Conservation (phyloP, 1,140 invertebrate species). For the Drosophila sp. region DNA sequence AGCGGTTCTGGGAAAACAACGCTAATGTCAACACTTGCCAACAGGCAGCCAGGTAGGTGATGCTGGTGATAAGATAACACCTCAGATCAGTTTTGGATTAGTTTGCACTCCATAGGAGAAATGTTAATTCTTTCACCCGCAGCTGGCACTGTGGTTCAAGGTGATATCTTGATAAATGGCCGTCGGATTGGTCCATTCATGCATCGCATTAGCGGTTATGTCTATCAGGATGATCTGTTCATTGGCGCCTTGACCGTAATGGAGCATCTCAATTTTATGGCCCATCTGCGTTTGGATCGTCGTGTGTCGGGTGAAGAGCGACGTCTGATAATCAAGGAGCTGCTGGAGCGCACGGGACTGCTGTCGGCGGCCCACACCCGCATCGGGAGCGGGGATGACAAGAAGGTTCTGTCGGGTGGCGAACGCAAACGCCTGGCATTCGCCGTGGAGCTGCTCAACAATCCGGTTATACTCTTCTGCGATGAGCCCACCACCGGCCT, state of each 20-base stretch:
- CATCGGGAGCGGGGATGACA: slow-evolving; percentile 89
- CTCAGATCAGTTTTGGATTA: slow-evolving; percentile 34
- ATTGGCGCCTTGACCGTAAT: slow-evolving; percentile 93
- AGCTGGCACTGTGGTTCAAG: slow-evolving; percentile 89
- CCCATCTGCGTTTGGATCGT: slow-evolving; percentile 90
- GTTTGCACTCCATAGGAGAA: slow-evolving; percentile 17
- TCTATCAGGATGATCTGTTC: slow-evolving; percentile 97
- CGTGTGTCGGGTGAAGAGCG: slow-evolving; percentile 85
- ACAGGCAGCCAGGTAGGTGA: slow-evolving; percentile 87
- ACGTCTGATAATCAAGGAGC: slow-evolving; percentile 87
- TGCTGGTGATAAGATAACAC: slow-evolving; percentile 50
- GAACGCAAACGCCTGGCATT: slow-evolving; percentile 96
- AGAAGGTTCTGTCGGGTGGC: slow-evolving; percentile 96
- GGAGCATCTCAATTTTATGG: slow-evolving; percentile 96
- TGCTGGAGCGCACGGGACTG: slow-evolving; percentile 90
- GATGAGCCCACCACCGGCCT: slow-evolving; percentile 98
- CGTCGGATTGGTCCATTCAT: slow-evolving; percentile 88
- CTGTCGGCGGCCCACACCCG: slow-evolving; percentile 87
- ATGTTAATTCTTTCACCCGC: slow-evolving; percentile 43
- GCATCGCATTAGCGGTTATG: slow-evolving; percentile 93
- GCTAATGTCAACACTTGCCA: slow-evolving; percentile 94
- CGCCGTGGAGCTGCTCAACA: slow-evolving; percentile 96
- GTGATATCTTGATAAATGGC: slow-evolving; percentile 90
- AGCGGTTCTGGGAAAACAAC: slow-evolving; percentile 98
- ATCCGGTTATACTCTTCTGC: slow-evolving; percentile 96